A percentile compares a stretch with the other conserved stretches of the same genome.
Conservation (phyloP, 2,113 vertebrate genomes). For the Vireo altiloquus region DNA sequence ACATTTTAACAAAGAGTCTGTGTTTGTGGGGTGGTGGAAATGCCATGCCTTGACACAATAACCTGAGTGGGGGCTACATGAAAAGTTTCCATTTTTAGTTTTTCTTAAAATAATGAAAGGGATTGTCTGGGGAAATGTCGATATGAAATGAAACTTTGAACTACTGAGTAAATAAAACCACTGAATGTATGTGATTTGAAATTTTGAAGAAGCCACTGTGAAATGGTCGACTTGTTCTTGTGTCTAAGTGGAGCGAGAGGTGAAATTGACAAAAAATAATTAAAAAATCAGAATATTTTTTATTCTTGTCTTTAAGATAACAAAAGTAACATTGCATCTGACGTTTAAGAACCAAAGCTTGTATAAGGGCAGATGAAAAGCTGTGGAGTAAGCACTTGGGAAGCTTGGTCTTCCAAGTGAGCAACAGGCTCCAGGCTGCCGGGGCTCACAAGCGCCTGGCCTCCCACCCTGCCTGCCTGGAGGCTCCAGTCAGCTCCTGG, state of each 20-base stretch:
- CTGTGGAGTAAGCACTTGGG: neutral
- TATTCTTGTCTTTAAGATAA: neutral
- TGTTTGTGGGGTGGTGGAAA: neutral
- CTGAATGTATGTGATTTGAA: neutral
- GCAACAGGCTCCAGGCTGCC: neutral
- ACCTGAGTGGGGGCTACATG: neutral
- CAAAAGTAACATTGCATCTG: neutral
- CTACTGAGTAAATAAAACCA: conserved; percentile 11
- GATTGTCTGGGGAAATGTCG: neutral
- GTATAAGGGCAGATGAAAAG: neutral
- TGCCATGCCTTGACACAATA: neutral
- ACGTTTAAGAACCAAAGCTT: neutral
- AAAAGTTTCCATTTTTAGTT: conserved; percentile 22
- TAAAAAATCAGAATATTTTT: neutral
- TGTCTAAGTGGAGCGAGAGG: neutral
- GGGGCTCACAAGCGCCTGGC: neutral
- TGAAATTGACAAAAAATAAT: neutral
- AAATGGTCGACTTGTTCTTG: neutral
- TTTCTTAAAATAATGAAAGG: neutral
- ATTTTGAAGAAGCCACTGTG: neutral
- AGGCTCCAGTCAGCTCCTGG: neutral
- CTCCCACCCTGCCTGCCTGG: neutral
- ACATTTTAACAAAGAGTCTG: neutral
- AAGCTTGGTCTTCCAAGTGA: neutral
- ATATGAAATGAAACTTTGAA: conserved; percentile 1